Conservation (phyloP, 2,888 invertebrate species). For the Augiades crinisus region DNA sequence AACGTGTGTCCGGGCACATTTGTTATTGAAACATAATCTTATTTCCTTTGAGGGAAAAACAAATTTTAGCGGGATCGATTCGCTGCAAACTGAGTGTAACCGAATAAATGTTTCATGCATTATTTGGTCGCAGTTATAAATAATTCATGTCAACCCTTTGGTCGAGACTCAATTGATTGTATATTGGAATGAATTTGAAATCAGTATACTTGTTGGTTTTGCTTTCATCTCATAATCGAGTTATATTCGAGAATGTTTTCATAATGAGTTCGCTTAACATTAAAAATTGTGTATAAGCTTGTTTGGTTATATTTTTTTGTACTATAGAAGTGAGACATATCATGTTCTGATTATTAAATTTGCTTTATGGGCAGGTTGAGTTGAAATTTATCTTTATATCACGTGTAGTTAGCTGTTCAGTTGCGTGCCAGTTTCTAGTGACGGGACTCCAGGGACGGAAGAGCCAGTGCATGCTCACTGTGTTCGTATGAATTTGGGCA, state of each 20-base stretch:
- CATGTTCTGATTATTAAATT: no score
- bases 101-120: slow-evolving; percentile 33
- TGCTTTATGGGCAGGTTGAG: no score
- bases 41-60: slow-evolving; percentile 59
- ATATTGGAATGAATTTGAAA: slow-evolving; percentile 5
- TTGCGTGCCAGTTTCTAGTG: no score
- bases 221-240: neutral
- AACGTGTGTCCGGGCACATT: slow-evolving; percentile 43
- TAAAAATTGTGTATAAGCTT: no score
- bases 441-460: no score
- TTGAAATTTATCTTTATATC: no score
- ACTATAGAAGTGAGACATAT: neutral
- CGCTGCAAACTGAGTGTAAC: slow-evolving; percentile 34
- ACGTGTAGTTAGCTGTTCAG: no score
- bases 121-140: slow-evolving; percentile 25
- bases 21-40: slow-evolving; percentile 67
- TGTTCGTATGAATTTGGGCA: no score
- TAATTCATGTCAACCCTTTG: slow-evolving; percentile 18
- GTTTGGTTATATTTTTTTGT: neutral
- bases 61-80: slow-evolving; percentile 54
- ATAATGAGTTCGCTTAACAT: neutral
- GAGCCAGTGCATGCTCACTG: no score
- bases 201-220: slow-evolving; percentile 1
- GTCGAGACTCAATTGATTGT: slow-evolving; percentile 5
- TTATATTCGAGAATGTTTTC: slow-evolving; percentile 32